Conservation (phyloP, 2,888 invertebrate genomes). For the Drosophila picticornis region DNA sequence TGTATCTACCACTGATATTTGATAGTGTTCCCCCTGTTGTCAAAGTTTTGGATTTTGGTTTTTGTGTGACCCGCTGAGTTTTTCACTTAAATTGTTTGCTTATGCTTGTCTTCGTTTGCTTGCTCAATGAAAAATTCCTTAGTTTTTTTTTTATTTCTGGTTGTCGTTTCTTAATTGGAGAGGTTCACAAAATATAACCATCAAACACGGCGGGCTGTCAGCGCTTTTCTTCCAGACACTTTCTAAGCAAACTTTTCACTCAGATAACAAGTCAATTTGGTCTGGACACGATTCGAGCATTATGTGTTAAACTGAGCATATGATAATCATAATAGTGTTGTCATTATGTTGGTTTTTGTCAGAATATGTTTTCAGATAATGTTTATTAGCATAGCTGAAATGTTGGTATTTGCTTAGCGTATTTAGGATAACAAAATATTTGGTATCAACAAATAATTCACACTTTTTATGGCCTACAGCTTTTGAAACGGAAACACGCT, state of each 20-base stretch:
- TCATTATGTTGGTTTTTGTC: background rate
- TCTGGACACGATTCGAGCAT: conserved; percentile 34
- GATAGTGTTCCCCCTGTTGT: conserved; percentile 21
- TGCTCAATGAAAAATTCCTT: conserved; percentile 53
- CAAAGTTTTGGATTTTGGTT: conserved; percentile 24
- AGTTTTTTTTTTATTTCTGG: conserved; percentile 20
- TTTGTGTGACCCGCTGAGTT: conserved; percentile 39
- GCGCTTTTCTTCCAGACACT: conserved; percentile 43
- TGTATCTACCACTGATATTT: conserved; percentile 42
- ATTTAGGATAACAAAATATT: conserved; percentile 1
- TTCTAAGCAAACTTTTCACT: conserved; percentile 53
- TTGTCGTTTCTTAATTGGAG: conserved; percentile 48
- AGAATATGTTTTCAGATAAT: background rate
- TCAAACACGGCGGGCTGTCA: conserved; percentile 39
- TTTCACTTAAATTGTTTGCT: conserved; percentile 58
- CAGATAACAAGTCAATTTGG: conserved; percentile 58
- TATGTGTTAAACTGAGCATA: conserved; percentile 31
- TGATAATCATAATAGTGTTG: conserved; percentile 33
- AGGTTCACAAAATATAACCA: conserved; percentile 26
- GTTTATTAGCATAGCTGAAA: background rate
- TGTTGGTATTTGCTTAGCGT: background rate
- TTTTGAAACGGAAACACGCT: background rate
- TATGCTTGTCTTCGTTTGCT: conserved; percentile 24
- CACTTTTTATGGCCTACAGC: background rate
- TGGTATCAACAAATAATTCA: conserved; percentile 2